Percentiles rank a stretch among this genome's conserved stretches.
Conservation (phyloP, 2,113 vertebrate species). For the Rhizomys pruinosus region DNA sequence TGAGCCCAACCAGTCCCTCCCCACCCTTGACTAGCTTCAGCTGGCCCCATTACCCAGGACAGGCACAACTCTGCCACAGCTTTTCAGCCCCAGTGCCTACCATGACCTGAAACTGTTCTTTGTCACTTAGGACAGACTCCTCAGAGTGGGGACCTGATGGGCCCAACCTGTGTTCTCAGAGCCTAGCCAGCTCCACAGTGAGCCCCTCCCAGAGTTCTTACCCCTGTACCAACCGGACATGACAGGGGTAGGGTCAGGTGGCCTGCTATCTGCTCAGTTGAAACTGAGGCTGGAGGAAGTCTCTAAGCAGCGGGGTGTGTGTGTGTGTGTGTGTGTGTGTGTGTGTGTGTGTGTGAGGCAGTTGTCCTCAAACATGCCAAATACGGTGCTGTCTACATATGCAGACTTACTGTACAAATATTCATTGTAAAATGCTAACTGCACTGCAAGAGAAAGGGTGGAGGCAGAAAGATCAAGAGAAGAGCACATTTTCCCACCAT, state of each 20-base stretch:
- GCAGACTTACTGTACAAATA: background rate
- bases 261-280: background rate
- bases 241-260: too few relatives aligned
- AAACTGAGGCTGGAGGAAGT: background rate
- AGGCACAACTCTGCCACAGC: background rate
- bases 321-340: too few relatives aligned
- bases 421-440: slow-evolving; percentile 19
- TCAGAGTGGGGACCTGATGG: background rate
- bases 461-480: background rate
- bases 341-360: too few relatives aligned
- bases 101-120: background rate
- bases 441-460: background rate
- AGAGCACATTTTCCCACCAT: background rate
- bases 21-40: background rate
- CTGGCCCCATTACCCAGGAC: background rate
- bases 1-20: background rate
- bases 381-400: background rate
- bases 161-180: background rate
- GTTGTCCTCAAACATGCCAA: too few relatives aligned
- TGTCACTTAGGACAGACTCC: background rate
- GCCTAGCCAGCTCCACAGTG: background rate
- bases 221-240: background rate
- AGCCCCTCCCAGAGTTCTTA: background rate
- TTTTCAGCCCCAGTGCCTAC: background rate
- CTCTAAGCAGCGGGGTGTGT: background rate